Base-by-base conservation (phyloP, 2,113 vertebrate species). In the Microtus oregoni region DNA sequence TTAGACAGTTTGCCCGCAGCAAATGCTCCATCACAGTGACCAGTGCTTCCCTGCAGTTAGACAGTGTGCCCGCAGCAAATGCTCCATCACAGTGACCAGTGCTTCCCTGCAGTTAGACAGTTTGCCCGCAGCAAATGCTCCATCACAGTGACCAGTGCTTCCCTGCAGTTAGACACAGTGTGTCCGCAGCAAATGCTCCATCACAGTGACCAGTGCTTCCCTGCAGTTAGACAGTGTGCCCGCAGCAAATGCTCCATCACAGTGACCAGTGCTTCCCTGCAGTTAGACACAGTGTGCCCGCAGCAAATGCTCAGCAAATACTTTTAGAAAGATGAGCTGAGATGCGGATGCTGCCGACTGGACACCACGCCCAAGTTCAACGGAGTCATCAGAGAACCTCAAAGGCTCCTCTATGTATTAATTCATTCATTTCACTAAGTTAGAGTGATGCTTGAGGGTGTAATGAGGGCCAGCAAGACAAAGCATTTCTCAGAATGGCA, bases 271-370 rank as follows among this genome's bases (percentile, higher is more conserved):
- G 52, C n/a, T 41, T 72, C 83, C 5, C 5, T 26, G 13, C 47
- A 86, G 65, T 17, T 28, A 77, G 70, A 92, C 13, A 52, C 63
- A 38, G 85, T 28, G 50, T 47, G 70, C 35, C 68, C 30, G 92
- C 50, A 52, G 12, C 50, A 14, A 55, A 20, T 75, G 38, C 38
- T 81, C 55, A 77, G 61, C 55, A 92, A 90, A 38, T 70, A 86
- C 52, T 93, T 86, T 41, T 55, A 52, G 95, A 92, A 67, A 63
- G 81, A 72, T 50, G 73, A 38, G n/a, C 77, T 32, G 90, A 89
- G 24, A 78, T 17, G 7, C 7, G 5, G 50, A 12, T 86, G 32
- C 50, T 73, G 61, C 58, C 83, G 9, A 41, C 6, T 38, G 20
- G 65, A 87, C 6, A 89, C 79, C 52, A 81, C n/a, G 2, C 30